Percentiles rank a stretch among this genome's conserved stretches.
Evolutionary conservation across 2,888 invertebrate genomes (phyloP).

Genomic region (Ectemnius continuus): DNA sequence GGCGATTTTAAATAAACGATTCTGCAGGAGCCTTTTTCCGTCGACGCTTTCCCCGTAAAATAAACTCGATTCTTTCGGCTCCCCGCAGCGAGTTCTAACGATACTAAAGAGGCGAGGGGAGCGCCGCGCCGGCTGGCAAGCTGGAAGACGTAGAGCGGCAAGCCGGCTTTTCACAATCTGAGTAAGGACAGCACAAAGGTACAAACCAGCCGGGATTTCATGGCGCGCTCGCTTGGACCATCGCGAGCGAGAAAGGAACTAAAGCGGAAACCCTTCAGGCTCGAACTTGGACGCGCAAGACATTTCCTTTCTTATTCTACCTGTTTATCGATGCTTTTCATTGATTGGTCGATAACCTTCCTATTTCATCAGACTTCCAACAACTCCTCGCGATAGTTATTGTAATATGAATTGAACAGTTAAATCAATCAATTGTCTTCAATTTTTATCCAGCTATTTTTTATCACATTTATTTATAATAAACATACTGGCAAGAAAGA

Average conservation of each 20-base stretch:
- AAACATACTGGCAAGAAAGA: no score
- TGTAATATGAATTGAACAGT: no score
- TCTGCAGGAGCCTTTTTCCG: neutral
- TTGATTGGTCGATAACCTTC: no score
- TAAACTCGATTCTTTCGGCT: conserved; percentile 8
- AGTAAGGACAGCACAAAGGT: conserved; percentile 5
- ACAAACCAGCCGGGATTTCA: conserved; percentile 10
- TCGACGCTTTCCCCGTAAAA: conserved; percentile 7
- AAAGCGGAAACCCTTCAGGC: no score
- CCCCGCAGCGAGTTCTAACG: conserved; percentile 18
- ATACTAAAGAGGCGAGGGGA: neutral
- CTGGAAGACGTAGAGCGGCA: neutral
- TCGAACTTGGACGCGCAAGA: no score
- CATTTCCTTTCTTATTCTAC: no score
- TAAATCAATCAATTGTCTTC: no score
- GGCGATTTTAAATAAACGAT: conserved; percentile 28
- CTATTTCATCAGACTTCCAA: no score
- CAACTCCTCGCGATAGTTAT: no score
- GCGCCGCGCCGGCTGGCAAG: neutral
- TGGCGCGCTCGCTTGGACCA: neutral
- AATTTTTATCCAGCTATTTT: no score
- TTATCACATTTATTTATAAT: no score
- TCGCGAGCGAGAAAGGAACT: conserved; percentile 5
- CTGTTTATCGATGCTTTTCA: no score
- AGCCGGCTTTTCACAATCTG: neutral